Base-by-base conservation (phyloP, 2,888 invertebrate species). In the Tenthredo livida region DNA sequence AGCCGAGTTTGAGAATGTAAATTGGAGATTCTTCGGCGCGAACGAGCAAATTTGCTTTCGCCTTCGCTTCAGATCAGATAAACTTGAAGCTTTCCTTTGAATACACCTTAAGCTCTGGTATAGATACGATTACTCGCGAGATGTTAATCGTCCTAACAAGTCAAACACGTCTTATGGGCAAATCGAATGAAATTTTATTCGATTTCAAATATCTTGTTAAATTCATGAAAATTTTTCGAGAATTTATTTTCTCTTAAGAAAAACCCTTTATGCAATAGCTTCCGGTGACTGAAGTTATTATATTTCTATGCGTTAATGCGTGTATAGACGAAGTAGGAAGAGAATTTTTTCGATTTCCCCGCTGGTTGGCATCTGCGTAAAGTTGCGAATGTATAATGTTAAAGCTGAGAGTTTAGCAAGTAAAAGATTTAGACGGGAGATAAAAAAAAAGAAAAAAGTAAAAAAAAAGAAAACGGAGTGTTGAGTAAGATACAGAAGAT, bases 1-100 rank as follows among this genome's bases (percentile, higher is more conserved):
- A 33, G 43, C 40, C 9, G 72, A 33, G 50, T 50, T 47, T 54
- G 54, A 54, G 77, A 77, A 77, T 77, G n/a, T 33, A 77, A 77
- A 77, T 77, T 77, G 77, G 17, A 50, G 54, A 77, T 77, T 77
- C 77, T 77, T 77, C 77, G 77, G 50, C 29, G 77, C 29, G 54
- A 50, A 77, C 25, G 50, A 50, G 77, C 33, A 50, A 77, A 50
- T 77, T 77, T 77, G 29, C 25, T 29, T 47, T 50, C 77, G 17
- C 50, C 12, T 77, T 54, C 7, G 67, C 29, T 67, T 33, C 7
- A 17, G 67, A 67, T 67, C 67, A 67, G 67, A 67, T 67, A 67
- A 67, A 29, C 67, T 67, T 29, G 1, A 33, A 67, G 67, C 25
- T 67, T 67, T 17, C 12, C 67, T 33, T 67, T 67, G 33, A 67